Evolutionary conservation across 2,888 invertebrate species (phyloP), one percentile per base, ranked within the genome.

Genomic region (Brachycybe producta): DNA sequence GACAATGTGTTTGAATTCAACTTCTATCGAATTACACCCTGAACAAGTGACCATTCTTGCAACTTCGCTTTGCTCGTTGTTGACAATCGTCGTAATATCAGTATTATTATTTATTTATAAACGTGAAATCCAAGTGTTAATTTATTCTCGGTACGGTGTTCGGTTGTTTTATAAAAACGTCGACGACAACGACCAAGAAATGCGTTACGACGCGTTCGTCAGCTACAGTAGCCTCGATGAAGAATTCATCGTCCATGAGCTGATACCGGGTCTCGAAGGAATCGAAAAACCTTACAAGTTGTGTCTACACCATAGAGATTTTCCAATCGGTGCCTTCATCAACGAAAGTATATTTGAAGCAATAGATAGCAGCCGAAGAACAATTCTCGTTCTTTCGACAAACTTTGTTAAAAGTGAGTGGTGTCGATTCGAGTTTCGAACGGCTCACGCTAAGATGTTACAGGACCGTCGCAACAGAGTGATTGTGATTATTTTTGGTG

Each of bases 341-440:
- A 80, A 83, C 49, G 87, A 90, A 66, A 85, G 86, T 55, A 84
- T 90, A 62, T 80, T 83, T 61, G 82, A 83, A 64, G 86, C 86
- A 46, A 83, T 87, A 39, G 84, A 87, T 66, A 80, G 83, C 32
- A 84, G 84, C 55, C 77, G 82, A 53, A 75, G 87, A 55, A 85
- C 88, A 54, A 81, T 91, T 60, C 80, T 90, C 75, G 80, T 90
- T 57, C 73, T 90, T 45, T 86, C 86, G 55, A 83, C 84, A 65
- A 83, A 85, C 67, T 90, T 87, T 65, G 79, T 90, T 60, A 81
- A 84, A 68, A 88, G 84, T 50, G 87, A 90, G 67, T 90, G 90
- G 90, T 82, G 82, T 64, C 77, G 84, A 53, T 82, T 83, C 65
- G 88, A 90, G 64, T 84, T 90, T 64, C 84, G 85, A 69, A 82